Conservation (phyloP, 2,113 vertebrate species). For the Indicator indicator region DNA sequence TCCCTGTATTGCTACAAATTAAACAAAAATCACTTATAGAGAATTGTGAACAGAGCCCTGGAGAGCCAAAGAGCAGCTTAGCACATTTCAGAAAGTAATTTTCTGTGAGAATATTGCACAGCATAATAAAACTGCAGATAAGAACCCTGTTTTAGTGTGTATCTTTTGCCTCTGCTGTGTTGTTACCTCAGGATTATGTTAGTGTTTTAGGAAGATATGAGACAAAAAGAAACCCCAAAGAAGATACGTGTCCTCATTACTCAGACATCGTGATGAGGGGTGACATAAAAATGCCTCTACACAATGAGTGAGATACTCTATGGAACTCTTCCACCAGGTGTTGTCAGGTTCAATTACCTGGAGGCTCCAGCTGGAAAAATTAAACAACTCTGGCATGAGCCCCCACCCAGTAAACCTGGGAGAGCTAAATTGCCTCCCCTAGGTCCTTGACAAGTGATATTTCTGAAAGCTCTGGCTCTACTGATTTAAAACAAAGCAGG, state of each 20-base stretch:
- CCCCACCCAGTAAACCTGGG: neutral
- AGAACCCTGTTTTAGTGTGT: slow-evolving; percentile 39
- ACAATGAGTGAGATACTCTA: neutral
- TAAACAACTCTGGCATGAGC: neutral
- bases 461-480: neutral
- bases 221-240: slow-evolving; percentile 52
- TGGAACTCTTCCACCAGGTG: slow-evolving; percentile 21
- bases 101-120: slow-evolving; percentile 38
- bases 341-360: neutral
- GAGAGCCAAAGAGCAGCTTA: slow-evolving; percentile 47
- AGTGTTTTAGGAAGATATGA: slow-evolving; percentile 41
- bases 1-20: slow-evolving; percentile 41
- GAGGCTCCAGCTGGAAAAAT: slow-evolving; percentile 4
- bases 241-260: neutral
- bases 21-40: slow-evolving; percentile 64
- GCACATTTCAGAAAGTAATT: slow-evolving; percentile 60
- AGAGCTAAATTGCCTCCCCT: neutral
- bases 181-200: slow-evolving; percentile 45
- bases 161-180: slow-evolving; percentile 41
- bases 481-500: neutral
- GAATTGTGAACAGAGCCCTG: slow-evolving; percentile 44
- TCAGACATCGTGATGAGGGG: neutral
- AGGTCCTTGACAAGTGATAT: neutral
- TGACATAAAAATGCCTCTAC: slow-evolving; percentile 20
- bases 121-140: slow-evolving; percentile 61